These are phyloP conservation scores for Glareola pratincola DNA, from an alignment of 2,113 vertebrate genomes.

Conservation along the genomic window DNA sequence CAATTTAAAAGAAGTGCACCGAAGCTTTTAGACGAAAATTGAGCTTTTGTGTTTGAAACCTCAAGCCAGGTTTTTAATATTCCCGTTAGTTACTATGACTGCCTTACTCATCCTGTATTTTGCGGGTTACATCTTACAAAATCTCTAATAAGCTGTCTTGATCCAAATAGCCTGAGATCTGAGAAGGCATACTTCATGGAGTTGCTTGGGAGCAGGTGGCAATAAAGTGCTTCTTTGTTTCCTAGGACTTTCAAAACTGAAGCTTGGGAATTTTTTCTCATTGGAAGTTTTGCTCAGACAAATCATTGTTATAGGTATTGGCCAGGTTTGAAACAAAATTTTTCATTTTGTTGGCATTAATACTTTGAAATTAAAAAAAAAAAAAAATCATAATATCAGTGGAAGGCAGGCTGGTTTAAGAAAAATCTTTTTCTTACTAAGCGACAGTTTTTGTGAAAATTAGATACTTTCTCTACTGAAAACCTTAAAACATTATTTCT, in stretches of 20 bases:
- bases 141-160: not conserved
- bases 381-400: not conserved
- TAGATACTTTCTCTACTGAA: not conserved
- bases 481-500: not conserved
- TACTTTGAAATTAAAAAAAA: not conserved
- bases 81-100: rapidly evolving
- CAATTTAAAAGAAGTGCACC: not conserved
- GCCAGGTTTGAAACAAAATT: not conserved
- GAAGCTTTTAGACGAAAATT: not conserved
- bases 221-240: not conserved
- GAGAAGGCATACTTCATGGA: not conserved
- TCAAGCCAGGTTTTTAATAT: not conserved
- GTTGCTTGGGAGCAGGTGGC: not conserved
- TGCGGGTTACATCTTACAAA: not conserved
- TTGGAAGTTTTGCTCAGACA: not conserved
- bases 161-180: not conserved
- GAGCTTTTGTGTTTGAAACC: not conserved
- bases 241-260: not conserved
- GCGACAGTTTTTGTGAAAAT: not conserved
- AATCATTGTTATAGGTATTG: not conserved
- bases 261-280: not conserved
- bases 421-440: not conserved
- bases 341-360: not conserved
- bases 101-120: not conserved
- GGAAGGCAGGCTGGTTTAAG: not conserved